Conservation (phyloP, 2,113 vertebrate genomes). For the Brachyhypopomus occidentalis region DNA sequence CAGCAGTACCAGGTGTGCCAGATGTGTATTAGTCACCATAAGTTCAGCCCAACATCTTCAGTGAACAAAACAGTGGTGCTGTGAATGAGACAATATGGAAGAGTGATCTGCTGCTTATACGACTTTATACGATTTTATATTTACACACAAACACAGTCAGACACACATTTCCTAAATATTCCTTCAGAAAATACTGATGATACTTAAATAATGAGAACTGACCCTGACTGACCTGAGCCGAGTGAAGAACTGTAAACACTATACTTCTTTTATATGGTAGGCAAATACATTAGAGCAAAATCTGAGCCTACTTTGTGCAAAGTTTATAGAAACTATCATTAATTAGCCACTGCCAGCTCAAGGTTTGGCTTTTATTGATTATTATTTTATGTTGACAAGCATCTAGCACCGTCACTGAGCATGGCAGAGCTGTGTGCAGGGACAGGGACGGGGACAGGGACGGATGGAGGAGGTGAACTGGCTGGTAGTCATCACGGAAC, state of each 20-base stretch:
- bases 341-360: neutral
- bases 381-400: too few species aligned
- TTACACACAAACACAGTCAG: too few species aligned
- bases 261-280: neutral
- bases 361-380: too few species aligned
- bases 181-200: neutral
- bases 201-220: neutral
- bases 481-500: conserved; percentile 46
- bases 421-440: neutral
- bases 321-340: neutral
- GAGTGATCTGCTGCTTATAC: neutral
- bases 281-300: neutral
- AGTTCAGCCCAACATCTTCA: neutral
- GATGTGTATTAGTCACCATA: neutral
- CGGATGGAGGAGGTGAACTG: conserved; percentile 25
- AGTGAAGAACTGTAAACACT: neutral
- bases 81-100: neutral
- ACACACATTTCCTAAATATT: neutral
- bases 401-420: neutral
- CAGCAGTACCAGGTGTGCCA: neutral
- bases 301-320: neutral
- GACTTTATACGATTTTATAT: too few species aligned
- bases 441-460: neutral
- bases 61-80: neutral
- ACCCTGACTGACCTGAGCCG: neutral